Base-by-base conservation (phyloP, 2,888 invertebrate genomes). In the Erebia palarica region DNA sequence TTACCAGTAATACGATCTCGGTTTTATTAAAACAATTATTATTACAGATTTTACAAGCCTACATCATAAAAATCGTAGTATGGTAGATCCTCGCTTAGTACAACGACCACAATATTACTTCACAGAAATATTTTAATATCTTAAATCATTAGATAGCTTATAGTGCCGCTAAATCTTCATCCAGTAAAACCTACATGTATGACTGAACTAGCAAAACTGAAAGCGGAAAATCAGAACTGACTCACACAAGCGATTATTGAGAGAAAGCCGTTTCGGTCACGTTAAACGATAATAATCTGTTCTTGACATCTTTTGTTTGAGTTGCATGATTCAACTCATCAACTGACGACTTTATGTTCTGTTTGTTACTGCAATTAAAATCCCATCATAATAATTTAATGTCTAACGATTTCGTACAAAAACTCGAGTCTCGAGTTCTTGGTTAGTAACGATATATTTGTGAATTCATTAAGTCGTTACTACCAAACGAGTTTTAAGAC, bases 221-320 rank as follows among this genome's bases (percentile, higher is more conserved):
- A 14, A 16, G 44, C 14, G 8, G 14, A 13, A 8, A 13, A 18
- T 18, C 16, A 47, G 47, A 47, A 11, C 21, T 63, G 70, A 49
- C 53, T 64, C 51, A 44, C 8, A 14, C 44, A 57, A 58, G 63
- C n/a, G 27, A 65, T 65, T 55, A 68, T 16, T 53, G 65, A 53
- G 71, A 72, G 71, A 72, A 65, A 68, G 60, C 58, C 36, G 61
- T 67, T 61, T 27, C 10, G 36, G 21, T n/a, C 16, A 36, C 18
- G 51, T 47, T 47, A 18, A 55, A 36, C n/a, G 51, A 55, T 55
- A 36, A 55, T 49, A 14, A 63, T 63, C 8, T 11, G 18, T 49
- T 47, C 21, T 5, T 61, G 18, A 14, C 49, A 21, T 63, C 18
- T 44, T 21, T 65, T 49, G 14, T 55, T 27, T 16, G 16, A n/a